Evolutionary conservation across 2,888 invertebrate genomes (phyloP).

Genomic region (Andrena camellia): DNA sequence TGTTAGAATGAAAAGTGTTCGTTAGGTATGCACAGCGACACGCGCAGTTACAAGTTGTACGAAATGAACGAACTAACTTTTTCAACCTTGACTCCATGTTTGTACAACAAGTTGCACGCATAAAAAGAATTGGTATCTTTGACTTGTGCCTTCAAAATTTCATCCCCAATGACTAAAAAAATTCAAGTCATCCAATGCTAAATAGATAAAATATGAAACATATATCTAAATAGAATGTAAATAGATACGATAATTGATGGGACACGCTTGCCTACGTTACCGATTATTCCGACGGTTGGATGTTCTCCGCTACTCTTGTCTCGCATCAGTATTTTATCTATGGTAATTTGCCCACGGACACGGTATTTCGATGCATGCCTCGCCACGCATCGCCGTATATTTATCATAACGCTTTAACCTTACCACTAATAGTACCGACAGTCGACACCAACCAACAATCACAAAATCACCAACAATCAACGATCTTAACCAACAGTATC

Average conservation of each 20-base stretch:
- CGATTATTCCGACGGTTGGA: constrained; percentile 78
- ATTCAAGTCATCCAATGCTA: not conserved
- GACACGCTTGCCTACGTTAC: constrained; percentile 62
- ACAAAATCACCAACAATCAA: too few relatives aligned
- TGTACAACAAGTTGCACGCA: constrained; percentile 87
- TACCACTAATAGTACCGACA: not conserved
- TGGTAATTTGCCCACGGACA: not conserved
- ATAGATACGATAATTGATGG: not conserved
- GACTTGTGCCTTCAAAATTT: constrained; percentile 91
- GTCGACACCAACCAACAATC: too few relatives aligned
- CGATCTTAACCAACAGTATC: too few relatives aligned
- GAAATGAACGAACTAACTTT: constrained; percentile 82
- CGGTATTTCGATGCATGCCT: not conserved
- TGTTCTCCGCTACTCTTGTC: not conserved
- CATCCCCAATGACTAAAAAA: constrained; percentile 89
- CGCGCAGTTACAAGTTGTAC: not conserved
- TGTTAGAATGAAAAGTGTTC: not conserved
- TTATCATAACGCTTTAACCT: constrained; percentile 40
- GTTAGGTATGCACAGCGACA: not conserved
- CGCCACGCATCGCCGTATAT: not conserved
- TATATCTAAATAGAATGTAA: not conserved
- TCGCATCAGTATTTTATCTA: constrained; percentile 1
- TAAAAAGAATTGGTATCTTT: constrained; percentile 90
- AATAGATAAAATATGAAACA: not conserved
- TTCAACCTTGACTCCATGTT: constrained; percentile 88